Conservation (phyloP, 2,888 invertebrate genomes). For the Frankliniella intonsa region DNA sequence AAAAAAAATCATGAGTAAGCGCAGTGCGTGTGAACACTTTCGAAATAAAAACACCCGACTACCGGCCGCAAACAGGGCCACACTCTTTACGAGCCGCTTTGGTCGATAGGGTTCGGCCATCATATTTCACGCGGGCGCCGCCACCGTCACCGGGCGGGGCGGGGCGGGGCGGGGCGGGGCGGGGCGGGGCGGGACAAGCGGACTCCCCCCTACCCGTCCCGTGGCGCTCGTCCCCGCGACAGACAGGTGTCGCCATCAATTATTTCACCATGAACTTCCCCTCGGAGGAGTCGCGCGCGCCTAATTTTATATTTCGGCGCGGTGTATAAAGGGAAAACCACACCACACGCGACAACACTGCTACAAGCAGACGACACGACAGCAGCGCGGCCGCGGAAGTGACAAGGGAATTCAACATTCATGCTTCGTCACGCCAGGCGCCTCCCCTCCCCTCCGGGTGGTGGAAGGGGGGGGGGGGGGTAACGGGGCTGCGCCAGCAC, state of each 20-base stretch:
- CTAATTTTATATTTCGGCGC: background rate
- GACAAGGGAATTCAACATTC: background rate
- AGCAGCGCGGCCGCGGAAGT: background rate
- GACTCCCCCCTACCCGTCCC: background rate
- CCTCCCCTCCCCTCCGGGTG: background rate
- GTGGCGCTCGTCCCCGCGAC: background rate
- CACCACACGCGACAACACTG: too few species aligned
- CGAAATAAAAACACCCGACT: too few species aligned
- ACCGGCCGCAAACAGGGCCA: too few species aligned
- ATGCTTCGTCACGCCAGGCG: background rate
- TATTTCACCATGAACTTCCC: background rate
- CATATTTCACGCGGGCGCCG: background rate
- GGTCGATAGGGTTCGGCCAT: background rate
- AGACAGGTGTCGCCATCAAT: conserved; percentile 5
- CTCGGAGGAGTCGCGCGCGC: background rate
- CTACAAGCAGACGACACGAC: too few species aligned
- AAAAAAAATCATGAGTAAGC: too few species aligned
- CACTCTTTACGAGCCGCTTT: too few species aligned
- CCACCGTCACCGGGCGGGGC: background rate
- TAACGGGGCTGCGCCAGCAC: too few species aligned
- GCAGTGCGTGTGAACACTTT: too few species aligned
- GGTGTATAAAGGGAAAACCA: too few species aligned
- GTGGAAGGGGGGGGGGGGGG: too few species aligned
- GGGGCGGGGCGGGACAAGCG: background rate
- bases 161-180: background rate